These are phyloP conservation scores for Rhizomys pruinosus DNA, from an alignment of 2,113 vertebrate genomes.

Conservation along the genomic window DNA sequence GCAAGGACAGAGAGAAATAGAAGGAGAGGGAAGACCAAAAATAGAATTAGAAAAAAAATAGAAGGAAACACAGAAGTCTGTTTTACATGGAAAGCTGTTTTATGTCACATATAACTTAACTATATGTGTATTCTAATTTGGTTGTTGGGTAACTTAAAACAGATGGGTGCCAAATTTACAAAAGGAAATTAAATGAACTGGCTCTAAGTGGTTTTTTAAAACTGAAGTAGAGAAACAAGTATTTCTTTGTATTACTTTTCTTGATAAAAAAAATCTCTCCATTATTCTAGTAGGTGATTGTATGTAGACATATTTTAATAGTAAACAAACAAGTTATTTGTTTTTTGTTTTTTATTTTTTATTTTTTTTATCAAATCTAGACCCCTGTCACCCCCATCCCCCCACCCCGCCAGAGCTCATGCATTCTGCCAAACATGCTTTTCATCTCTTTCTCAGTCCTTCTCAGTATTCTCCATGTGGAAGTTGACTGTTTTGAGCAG, in stretches of 20 bases:
- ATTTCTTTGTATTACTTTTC: conserved; percentile 49
- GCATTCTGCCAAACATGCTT: no score
- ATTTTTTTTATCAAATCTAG: no score
- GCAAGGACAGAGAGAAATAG: fast-evolving
- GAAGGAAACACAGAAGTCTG: not conserved
- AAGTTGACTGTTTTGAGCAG: no score
- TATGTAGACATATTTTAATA: conserved; percentile 17
- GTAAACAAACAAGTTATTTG: not conserved
- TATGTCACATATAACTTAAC: conserved; percentile 27
- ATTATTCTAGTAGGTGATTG: not conserved
- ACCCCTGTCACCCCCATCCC: no score
- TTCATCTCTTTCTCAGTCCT: no score
- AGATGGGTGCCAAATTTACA: conserved; percentile 5
- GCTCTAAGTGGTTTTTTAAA: not conserved
- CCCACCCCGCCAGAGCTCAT: no score
- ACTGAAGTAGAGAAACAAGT: not conserved
- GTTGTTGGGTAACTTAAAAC: not conserved
- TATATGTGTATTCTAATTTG: conserved; percentile 15
- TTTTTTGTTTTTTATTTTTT: no score
- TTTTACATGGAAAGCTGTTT: not conserved
- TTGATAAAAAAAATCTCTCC: not conserved
- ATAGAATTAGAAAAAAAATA: not conserved
- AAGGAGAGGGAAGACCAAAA: not conserved
- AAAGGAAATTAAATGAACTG: conserved; percentile 16
- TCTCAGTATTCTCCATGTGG: no score